These are phyloP conservation scores for Psittacula cyanocephala DNA, from an alignment of 2,113 vertebrate species.

Conservation along the genomic window DNA sequence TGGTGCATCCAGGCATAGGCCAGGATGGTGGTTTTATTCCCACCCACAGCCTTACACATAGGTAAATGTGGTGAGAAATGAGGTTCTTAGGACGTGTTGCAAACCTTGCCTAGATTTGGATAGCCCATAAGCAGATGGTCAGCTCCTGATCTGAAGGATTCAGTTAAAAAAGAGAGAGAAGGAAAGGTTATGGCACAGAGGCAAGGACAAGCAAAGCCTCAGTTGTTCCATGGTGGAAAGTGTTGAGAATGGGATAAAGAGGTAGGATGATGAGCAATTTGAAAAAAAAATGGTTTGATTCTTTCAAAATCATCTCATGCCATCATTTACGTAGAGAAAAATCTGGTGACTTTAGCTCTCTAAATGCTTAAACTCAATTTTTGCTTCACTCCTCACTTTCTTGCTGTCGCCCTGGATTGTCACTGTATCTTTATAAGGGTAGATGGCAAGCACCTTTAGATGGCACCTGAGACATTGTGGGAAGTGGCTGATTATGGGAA, in stretches of 20 bases:
- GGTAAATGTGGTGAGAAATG: background rate
- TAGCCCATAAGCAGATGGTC: background rate
- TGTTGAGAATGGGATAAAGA: background rate
- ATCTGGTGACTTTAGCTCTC: background rate
- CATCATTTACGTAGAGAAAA: background rate
- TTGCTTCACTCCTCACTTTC: background rate
- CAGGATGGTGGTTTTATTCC: rapidly evolving
- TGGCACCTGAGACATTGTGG: background rate
- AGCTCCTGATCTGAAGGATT: background rate
- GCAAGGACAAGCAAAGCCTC: background rate
- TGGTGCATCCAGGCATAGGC: background rate
- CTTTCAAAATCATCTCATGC: background rate
- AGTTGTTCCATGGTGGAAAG: rapidly evolving
- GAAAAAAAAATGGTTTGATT: background rate
- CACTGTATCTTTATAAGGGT: background rate
- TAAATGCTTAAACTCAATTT: background rate
- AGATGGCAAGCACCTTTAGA: background rate
- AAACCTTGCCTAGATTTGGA: background rate
- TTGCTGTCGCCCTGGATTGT: background rate
- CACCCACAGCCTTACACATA: background rate
- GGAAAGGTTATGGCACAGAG: background rate
- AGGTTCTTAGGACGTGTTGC: background rate
- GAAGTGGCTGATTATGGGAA: background rate
- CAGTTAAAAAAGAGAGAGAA: background rate
- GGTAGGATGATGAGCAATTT: background rate